These are phyloP conservation scores for Autographa pulchrina DNA, from an alignment of 2,888 invertebrate species.

Conservation along the genomic window DNA sequence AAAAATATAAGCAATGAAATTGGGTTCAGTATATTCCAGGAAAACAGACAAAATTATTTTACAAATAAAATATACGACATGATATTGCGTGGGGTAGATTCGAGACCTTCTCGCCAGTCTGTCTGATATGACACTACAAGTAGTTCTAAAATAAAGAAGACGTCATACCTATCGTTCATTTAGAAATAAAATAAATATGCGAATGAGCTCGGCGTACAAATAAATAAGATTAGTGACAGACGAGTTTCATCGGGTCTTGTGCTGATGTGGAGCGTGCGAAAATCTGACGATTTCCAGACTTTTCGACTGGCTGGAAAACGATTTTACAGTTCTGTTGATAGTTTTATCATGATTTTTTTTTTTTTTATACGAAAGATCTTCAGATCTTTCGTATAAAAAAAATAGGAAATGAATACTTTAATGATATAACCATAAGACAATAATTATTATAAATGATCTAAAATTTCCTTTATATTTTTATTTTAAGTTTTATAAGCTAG, in stretches of 20 bases:
- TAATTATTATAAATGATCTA: background rate
- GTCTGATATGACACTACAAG: constrained; percentile 64
- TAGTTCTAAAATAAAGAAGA: constrained; percentile 67
- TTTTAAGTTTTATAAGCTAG: background rate
- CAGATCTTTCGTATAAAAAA: background rate
- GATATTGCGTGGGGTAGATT: constrained; percentile 51
- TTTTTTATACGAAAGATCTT: no score
- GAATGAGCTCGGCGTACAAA: constrained; percentile 43
- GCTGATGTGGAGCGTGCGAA: constrained; percentile 29
- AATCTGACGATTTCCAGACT: constrained; percentile 36
- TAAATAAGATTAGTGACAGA: constrained; percentile 51
- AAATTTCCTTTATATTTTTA: background rate
- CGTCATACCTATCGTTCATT: constrained; percentile 63
- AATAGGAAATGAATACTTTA: background rate
- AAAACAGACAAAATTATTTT: constrained; percentile 43
- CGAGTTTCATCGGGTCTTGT: constrained; percentile 36
- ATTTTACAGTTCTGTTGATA: constrained; percentile 26
- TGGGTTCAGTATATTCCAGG: constrained; percentile 46
- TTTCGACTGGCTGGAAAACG: constrained; percentile 22
- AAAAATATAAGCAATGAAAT: constrained; percentile 25
- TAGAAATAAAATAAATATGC: constrained; percentile 43
- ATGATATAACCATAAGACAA: background rate
- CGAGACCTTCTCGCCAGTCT: constrained; percentile 64
- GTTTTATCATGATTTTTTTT: constrained; percentile 41
- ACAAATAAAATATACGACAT: constrained; percentile 51